Conservation (phyloP, 2,113 vertebrate genomes). For the Tricholaema leucomelas region DNA sequence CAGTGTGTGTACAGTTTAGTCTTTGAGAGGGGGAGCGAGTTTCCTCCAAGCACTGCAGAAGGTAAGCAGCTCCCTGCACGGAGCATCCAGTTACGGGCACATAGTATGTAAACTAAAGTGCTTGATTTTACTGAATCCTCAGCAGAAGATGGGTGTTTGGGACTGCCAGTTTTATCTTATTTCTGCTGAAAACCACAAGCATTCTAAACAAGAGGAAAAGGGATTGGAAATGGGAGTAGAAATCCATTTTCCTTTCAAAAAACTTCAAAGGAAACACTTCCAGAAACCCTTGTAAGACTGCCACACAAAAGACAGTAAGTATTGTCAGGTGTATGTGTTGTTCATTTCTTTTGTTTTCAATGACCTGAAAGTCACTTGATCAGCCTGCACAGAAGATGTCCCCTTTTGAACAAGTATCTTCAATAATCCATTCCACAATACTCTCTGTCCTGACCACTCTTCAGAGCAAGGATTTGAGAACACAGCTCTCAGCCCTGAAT, state of each 20-base stretch:
- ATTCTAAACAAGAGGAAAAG: not conserved
- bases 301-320: not conserved
- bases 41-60: not conserved
- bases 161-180: not conserved
- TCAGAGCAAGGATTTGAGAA: not conserved
- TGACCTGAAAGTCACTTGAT: not conserved
- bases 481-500: accelerated
- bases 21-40: not conserved
- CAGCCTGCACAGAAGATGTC: not conserved
- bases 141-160: not conserved
- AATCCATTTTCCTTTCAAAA: not conserved
- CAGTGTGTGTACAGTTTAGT: not conserved
- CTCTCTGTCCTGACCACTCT: not conserved
- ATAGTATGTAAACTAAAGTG: not conserved
- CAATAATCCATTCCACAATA: not conserved
- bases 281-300: not conserved
- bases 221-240: accelerated
- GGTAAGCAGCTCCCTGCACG: not conserved
- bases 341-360: not conserved
- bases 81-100: not conserved
- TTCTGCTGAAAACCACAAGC: not conserved
- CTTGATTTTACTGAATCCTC: not conserved
- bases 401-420: not conserved
- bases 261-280: not conserved
- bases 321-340: not conserved